Evolutionary conservation across 1,140 invertebrate genomes (phyloP), one percentile per base, ranked within the genome.

Genomic region (Ips nitidus): DNA sequence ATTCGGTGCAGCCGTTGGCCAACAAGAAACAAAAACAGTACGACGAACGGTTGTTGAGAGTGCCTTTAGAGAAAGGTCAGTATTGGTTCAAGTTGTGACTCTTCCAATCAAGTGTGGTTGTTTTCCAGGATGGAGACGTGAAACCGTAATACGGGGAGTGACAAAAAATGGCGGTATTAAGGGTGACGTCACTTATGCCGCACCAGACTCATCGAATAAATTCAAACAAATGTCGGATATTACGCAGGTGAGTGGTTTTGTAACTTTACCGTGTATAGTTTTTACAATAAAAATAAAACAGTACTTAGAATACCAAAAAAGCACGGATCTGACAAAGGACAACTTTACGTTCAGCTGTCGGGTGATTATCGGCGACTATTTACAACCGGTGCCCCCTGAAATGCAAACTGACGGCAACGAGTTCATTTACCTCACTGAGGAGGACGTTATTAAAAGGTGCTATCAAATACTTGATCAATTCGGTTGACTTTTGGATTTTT

Each of bases 321-420:
- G 84, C 37, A 82, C 86, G 4, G 91, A 94, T 70, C 82, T 98
- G 52, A 90, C 87, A 1, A 85, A 89, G 37, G 93, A 94, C 38
- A 93, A 97, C 81, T 98, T 98, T 80, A 95, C 91, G 45, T 98
- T 97, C 80, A 95, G 91, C 58, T 91, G 94, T 41, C 90, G 92
- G 68, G 86, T 91, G 0, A 86, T 96, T 58, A 86, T 98, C 47
- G 96, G 96, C 4, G 93, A 97, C 65, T 98, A 96, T 79, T 82
- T 94, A 22, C 92, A 95, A 77, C 83, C 86, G 0, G 83, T 84
- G 37, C 82, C 84, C n/a, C 83, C 86, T 60, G 82, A 83, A 66
- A 81, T 82, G 76, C 81, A 81, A 50, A 78, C 80, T 58, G 83
- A 85, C 70, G 82, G 81, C 22, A 81, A 81, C 41, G 86, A 88